A percentile compares a stretch with the other conserved stretches of the same genome.
Evolutionary conservation across 2,888 invertebrate genomes (phyloP).

Genomic region (Melanargia galathea): DNA sequence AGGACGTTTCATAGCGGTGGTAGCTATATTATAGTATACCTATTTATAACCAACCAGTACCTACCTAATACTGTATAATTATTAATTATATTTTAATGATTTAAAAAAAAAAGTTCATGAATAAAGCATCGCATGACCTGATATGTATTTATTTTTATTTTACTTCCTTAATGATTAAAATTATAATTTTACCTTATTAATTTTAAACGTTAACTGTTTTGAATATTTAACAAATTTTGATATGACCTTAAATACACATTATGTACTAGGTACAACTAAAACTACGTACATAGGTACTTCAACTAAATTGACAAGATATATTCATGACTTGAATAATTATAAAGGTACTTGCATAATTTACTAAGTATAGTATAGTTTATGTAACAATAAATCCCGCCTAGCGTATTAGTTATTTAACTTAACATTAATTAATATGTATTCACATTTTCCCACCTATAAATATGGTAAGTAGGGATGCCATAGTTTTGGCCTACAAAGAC

Average conservation of each 20-base stretch:
- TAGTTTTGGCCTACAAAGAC: not conserved
- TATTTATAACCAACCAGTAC: too few relatives aligned
- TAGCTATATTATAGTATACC: too few relatives aligned
- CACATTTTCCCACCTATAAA: conserved; percentile 14
- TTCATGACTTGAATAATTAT: conserved; percentile 4
- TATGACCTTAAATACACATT: not conserved
- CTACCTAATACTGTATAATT: too few relatives aligned
- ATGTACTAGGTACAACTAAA: not conserved
- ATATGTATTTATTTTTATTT: too few relatives aligned
- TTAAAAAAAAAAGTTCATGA: too few relatives aligned
- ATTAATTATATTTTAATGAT: too few relatives aligned
- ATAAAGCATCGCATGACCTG: too few relatives aligned
- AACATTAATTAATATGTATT: conserved; percentile 31
- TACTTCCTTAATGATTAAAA: too few relatives aligned
- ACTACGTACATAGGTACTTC: not conserved
- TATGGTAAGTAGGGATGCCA: conserved; percentile 3
- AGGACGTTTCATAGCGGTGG: too few relatives aligned
- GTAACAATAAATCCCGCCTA: conserved; percentile 12
- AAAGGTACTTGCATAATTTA: not conserved
- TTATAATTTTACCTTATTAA: too few relatives aligned
- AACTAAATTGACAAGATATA: not conserved
- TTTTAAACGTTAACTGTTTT: too few relatives aligned
- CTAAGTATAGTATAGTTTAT: not conserved
- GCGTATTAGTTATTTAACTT: conserved; percentile 18
- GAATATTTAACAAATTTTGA: not conserved